Evolutionary conservation across 2,113 vertebrate species (phyloP).

Genomic region (Romanogobio albipinnatus): DNA sequence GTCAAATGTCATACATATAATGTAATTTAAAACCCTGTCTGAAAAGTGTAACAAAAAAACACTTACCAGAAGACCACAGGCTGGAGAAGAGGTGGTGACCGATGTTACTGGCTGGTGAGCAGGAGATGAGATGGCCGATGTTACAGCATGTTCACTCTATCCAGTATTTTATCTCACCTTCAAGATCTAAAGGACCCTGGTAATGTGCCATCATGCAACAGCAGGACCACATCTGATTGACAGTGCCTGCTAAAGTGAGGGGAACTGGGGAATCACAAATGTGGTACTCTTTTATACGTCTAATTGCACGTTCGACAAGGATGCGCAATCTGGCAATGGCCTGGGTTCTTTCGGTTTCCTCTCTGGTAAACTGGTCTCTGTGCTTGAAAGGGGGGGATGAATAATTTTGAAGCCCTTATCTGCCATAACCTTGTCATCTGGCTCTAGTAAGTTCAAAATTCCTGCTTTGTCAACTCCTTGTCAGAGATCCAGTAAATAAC

Average conservation of each 20-base stretch:
- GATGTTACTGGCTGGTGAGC: too few species aligned
- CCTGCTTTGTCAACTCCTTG: not conserved
- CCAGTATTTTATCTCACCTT: not conserved
- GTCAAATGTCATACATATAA: too few species aligned
- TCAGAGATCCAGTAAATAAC: constrained; percentile 19
- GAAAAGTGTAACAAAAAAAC: too few species aligned
- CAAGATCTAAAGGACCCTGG: not conserved
- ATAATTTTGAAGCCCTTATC: constrained; percentile 1
- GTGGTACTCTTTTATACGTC: constrained; percentile 39
- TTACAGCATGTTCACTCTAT: not conserved
- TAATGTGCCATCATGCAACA: constrained; percentile 10
- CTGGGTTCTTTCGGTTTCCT: constrained; percentile 11
- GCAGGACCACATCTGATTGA: constrained; percentile 30
- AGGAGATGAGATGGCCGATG: too few species aligned
- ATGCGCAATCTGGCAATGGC: not conserved
- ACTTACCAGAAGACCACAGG: too few species aligned
- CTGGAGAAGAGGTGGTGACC: too few species aligned
- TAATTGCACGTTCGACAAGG: constrained; percentile 32
- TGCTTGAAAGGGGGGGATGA: not conserved
- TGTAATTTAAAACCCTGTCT: too few species aligned
- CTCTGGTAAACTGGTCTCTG: too few species aligned
- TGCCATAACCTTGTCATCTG: not conserved
- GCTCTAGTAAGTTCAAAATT: not conserved
- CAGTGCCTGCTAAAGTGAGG: not conserved
- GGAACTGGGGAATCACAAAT: constrained; percentile 26